Base-by-base conservation (phyloP, 2,113 vertebrate species). In the Engraulis encrasicolus region DNA sequence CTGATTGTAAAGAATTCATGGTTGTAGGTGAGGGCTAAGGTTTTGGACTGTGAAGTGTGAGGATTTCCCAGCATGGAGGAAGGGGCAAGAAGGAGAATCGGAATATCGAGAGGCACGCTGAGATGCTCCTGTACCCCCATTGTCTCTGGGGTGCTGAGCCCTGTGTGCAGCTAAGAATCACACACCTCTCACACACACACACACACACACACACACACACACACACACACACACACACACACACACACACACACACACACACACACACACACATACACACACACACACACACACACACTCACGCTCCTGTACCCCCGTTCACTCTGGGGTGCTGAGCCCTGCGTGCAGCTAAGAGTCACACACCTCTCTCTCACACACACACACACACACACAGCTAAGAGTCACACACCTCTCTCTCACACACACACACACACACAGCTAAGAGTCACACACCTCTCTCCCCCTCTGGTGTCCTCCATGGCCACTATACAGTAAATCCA, bases 81-180 rank as follows among this genome's bases (percentile, higher is more conserved):
- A 89, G 86, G 82, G 88, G 54, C 82, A 89, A 89, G 86, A 89
- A 91, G 88, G 91, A 90, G 91, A 92, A 90, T 92, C 90, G 91
- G 87, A 31, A 23, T 20, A 20, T 88, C 27, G 48, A 81, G 87
- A 83, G 82, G 85, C 85, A n/a, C n/a, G 92, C 88, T 91, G 89
- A 90, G 91, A 87, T 90, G 86, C 3, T 88, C 82, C 89, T 66
- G 58, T 66, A 27, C 58, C 58, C 3, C 40, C 40, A 3, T 5
- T 23, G n/a, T 66, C 58, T 85, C 52, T 37, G 54, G 79, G 89
- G 88, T 91, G 86, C 86, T 52, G 37, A 82, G 86, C 54, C 74
- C 80, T 89, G 89, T 50, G 31, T 12, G 84, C 66, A 86, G 82
- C 88, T 90, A 84, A 86, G 88, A 12, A 23, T 66, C 9, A 14